phyloP scores from a whole-genome alignment of 2,797 vertebrate species.

The Lepus townsendii region DNA sequence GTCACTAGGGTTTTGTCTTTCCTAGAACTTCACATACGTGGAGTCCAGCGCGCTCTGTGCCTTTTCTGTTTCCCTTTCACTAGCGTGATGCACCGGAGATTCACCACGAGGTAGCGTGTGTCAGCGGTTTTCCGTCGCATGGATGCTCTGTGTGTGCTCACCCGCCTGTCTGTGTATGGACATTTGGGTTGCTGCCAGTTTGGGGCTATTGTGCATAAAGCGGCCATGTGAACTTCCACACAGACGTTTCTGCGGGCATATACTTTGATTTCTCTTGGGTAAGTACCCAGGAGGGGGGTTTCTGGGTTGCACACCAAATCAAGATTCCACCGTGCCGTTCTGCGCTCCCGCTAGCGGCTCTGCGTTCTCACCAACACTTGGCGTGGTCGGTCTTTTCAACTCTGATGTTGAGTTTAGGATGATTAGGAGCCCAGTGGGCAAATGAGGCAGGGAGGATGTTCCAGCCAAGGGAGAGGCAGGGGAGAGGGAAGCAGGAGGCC shows the following conservation, averaged over 20 bases:
- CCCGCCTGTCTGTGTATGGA: background rate
- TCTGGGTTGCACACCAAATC: no score
- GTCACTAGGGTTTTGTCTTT: background rate
- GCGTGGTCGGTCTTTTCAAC: background rate
- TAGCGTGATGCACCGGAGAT: fast-evolving
- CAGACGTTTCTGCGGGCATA: background rate
- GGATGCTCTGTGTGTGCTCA: no score
- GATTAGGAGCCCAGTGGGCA: background rate
- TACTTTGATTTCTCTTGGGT: background rate
- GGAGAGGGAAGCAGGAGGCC: background rate
- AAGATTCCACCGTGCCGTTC: background rate
- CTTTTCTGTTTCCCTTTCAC: background rate
- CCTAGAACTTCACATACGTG: background rate
- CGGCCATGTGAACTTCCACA: background rate
- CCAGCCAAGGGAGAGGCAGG: background rate
- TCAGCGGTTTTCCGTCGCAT: fast-evolving
- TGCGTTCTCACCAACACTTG: fast-evolving
- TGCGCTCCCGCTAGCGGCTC: background rate
- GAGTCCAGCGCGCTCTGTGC: fast-evolving
- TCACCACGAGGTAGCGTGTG: fast-evolving
- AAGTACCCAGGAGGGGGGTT: background rate
- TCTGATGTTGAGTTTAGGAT: background rate
- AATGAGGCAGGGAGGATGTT: background rate
- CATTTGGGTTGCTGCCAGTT: background rate
- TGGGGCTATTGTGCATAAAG: background rate